Evolutionary conservation across 2,888 invertebrate species (phyloP).

Genomic region (Epistrophe grossulariae): DNA sequence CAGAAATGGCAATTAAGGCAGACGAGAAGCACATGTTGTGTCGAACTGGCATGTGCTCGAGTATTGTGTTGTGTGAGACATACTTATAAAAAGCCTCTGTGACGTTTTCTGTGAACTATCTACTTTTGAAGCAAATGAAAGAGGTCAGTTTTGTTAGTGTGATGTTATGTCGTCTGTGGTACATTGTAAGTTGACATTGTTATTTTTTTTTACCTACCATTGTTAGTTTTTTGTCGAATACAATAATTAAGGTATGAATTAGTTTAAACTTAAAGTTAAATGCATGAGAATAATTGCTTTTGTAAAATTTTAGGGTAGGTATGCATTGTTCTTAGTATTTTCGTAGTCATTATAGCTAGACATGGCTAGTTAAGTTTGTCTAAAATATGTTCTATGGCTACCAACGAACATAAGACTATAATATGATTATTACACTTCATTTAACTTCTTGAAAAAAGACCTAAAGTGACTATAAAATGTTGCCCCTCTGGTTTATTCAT

Average conservation of each 20-base stretch:
- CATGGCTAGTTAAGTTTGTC: too few species aligned
- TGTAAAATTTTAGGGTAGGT: too few species aligned
- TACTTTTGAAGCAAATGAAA: conserved; percentile 36
- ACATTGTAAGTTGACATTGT: conserved; percentile 14
- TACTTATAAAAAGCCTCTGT: not conserved
- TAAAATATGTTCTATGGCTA: too few species aligned
- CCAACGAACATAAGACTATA: too few species aligned
- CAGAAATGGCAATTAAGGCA: conserved; percentile 54
- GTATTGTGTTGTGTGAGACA: not conserved
- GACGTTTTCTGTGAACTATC: conserved; percentile 31
- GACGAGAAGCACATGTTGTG: conserved; percentile 67
- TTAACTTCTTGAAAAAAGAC: too few species aligned
- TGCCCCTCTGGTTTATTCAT: too few species aligned
- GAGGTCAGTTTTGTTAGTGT: conserved; percentile 50
- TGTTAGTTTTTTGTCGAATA: not conserved
- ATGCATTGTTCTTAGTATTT: too few species aligned
- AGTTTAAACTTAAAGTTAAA: too few species aligned
- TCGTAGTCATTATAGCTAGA: too few species aligned
- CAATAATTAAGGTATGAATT: not conserved
- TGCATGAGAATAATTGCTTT: too few species aligned
- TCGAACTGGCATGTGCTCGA: conserved; percentile 52
- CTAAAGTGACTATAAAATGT: too few species aligned
- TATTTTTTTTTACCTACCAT: conserved; percentile 32
- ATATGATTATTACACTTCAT: too few species aligned
- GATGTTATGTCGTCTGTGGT: not conserved